Percentiles rank a stretch among this genome's conserved stretches.
Conservation (phyloP, 2,797 vertebrate genomes). For the Hyperoplus lanceolatus region DNA sequence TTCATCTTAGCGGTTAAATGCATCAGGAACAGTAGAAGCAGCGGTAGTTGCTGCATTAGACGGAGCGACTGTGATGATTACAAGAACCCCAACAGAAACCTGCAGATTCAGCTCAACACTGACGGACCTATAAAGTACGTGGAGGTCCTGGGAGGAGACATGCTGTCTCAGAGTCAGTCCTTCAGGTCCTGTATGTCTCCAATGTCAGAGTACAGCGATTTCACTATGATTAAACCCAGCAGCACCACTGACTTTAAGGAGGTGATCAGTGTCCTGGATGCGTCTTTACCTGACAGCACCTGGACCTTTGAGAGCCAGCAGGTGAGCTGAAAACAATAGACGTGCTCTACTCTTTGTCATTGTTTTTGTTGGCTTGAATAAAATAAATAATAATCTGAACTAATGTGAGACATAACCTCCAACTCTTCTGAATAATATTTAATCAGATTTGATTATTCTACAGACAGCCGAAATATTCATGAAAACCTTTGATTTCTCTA, state of each 20-base stretch:
- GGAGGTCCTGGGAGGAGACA: conserved; percentile 82
- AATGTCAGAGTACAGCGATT: conserved; percentile 83
- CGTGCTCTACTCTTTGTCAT: neutral
- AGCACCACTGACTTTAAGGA: conserved; percentile 79
- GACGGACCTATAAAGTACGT: conserved; percentile 83
- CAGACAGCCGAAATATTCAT: too few relatives aligned
- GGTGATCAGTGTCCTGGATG: conserved; percentile 78
- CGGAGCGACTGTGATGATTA: conserved; percentile 68
- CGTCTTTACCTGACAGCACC: conserved; percentile 78
- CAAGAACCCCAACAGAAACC: conserved; percentile 81
- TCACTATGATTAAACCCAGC: conserved; percentile 82
- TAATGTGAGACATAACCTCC: neutral
- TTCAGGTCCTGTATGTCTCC: conserved; percentile 83
- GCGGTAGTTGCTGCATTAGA: conserved; percentile 72
- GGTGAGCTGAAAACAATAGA: conserved; percentile 56
- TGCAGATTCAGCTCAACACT: conserved; percentile 82
- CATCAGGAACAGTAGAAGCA: conserved; percentile 63
- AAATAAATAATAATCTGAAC: neutral
- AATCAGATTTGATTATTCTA: neutral
- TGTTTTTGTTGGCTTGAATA: conserved; percentile 7
- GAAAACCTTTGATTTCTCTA: neutral
- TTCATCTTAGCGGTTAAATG: conserved; percentile 78
- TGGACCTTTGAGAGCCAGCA: conserved; percentile 81
- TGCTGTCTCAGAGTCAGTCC: conserved; percentile 83
- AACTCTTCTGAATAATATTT: neutral